Conservation (phyloP, 2,797 vertebrate species). For the Galago senegalensis region DNA sequence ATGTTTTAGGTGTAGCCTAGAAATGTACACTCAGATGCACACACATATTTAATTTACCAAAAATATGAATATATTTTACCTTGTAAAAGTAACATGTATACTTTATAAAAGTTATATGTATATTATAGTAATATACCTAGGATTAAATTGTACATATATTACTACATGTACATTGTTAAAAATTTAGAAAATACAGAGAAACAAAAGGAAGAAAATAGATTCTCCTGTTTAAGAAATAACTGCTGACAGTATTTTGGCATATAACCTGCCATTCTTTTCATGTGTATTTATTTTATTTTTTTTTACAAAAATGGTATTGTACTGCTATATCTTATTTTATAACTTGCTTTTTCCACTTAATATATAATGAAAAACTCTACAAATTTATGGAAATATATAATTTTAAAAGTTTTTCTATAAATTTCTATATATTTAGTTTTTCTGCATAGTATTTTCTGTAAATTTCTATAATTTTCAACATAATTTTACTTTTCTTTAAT, state of each 20-base stretch:
- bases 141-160: background rate
- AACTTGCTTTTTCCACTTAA: background rate
- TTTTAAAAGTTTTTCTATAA: too few relatives aligned
- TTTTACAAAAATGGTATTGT: slow-evolving; percentile 49
- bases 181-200: slow-evolving; percentile 24
- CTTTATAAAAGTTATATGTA: slow-evolving; percentile 14
- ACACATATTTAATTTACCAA: background rate
- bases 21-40: background rate
- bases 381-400: background rate
- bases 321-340: background rate
- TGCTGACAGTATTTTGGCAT: background rate
- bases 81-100: background rate
- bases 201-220: slow-evolving; percentile 43
- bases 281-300: slow-evolving; percentile 22
- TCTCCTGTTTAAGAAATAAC: slow-evolving; percentile 13
- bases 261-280: background rate
- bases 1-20: background rate
- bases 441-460: background rate
- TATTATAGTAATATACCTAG: background rate
- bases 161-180: background rate
- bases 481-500: background rate
- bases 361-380: background rate
- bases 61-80: slow-evolving; percentile 2
- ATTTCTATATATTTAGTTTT: too few relatives aligned
- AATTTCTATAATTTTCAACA: background rate